A percentile compares a stretch with the other conserved stretches of the same genome.
Evolutionary conservation across 2,113 vertebrate species (phyloP).

Genomic region (Barnardius zonarius): DNA sequence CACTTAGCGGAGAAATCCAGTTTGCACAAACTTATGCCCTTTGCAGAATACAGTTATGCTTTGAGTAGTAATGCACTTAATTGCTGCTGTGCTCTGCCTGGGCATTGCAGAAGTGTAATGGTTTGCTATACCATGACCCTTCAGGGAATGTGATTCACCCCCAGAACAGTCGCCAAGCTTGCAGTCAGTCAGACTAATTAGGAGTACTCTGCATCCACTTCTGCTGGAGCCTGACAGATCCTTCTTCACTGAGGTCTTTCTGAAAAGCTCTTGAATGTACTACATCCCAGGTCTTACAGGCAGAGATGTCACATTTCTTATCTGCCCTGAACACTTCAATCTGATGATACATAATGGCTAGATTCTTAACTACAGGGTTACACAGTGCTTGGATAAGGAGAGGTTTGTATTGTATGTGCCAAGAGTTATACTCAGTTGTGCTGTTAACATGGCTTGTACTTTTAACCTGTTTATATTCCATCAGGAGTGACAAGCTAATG

Average conservation of each 20-base stretch:
- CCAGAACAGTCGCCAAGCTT: background rate
- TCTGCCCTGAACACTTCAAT: background rate
- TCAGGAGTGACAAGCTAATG: background rate
- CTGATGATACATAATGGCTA: background rate
- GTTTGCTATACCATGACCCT: background rate
- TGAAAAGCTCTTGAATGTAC: background rate
- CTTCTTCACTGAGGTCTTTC: background rate
- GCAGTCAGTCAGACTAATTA: background rate
- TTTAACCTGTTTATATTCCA: background rate
- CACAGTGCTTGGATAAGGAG: background rate
- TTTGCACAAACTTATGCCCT: background rate
- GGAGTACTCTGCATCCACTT: background rate
- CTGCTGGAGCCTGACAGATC: slow-evolving; percentile 29
- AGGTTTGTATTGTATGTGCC: background rate
- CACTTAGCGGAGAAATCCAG: background rate
- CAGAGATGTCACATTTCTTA: background rate
- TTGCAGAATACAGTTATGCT: background rate
- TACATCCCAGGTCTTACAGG: background rate
- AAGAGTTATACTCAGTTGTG: background rate
- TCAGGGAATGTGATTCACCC: background rate
- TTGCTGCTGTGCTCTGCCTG: background rate
- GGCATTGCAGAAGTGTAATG: background rate
- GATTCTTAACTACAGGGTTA: background rate
- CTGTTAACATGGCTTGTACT: background rate
- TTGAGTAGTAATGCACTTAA: background rate